A percentile compares a stretch with the other conserved stretches of the same genome.
phyloP scores from a whole-genome alignment of 2,888 invertebrate species.

The Drepana falcataria region DNA sequence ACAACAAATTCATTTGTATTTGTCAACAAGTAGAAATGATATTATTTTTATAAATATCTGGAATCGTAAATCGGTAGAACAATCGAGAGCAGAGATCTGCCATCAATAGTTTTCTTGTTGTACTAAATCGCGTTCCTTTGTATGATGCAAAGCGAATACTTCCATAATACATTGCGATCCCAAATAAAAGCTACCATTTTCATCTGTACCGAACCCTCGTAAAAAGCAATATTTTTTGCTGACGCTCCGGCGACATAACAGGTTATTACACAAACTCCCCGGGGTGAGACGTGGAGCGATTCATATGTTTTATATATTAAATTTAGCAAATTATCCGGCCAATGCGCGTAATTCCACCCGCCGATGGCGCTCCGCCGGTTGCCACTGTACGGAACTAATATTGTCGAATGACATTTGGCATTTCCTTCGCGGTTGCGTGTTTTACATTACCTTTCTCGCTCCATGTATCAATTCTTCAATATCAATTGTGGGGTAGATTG shows the following conservation, averaged over 20 bases:
- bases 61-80: too few species aligned
- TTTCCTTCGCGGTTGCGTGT: too few species aligned
- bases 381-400: neutral
- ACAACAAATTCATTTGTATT: too few species aligned
- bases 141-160: neutral
- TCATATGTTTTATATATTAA: constrained; percentile 52
- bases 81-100: neutral
- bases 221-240: constrained; percentile 17
- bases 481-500: too few species aligned
- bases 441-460: too few species aligned
- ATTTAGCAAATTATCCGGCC: constrained; percentile 37
- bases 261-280: constrained; percentile 39
- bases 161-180: neutral
- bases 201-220: neutral
- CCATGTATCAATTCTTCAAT: too few species aligned
- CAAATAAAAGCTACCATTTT: neutral
- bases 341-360: constrained; percentile 15
- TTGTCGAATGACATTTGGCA: neutral
- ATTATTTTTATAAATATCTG: too few species aligned
- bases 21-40: too few species aligned
- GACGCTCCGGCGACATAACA: constrained; percentile 28
- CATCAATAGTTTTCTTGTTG: neutral
- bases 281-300: constrained; percentile 28
- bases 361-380: constrained; percentile 3
- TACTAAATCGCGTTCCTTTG: neutral